Percentiles rank a stretch among this genome's conserved stretches.
phyloP scores from a whole-genome alignment of 2,113 vertebrate species.

The Anoura caudifer region DNA sequence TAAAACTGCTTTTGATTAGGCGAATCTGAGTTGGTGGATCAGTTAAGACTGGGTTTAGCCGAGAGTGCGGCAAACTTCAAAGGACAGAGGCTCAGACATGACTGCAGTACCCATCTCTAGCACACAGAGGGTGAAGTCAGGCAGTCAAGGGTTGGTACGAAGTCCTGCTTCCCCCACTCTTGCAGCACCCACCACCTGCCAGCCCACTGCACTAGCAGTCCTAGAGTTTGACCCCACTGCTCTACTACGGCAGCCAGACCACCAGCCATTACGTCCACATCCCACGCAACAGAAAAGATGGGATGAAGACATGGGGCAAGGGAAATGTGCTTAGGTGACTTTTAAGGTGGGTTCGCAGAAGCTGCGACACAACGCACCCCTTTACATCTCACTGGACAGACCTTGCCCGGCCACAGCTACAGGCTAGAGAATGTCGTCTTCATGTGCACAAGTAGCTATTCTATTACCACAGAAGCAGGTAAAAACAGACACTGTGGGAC shows the following conservation, averaged over 20 bases:
- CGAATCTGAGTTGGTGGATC: background rate
- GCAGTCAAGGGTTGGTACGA: background rate
- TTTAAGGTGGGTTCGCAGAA: background rate
- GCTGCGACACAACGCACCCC: background rate
- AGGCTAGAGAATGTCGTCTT: background rate
- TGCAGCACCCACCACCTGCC: background rate
- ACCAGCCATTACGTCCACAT: background rate
- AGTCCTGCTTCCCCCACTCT: background rate
- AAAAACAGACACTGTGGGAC: background rate
- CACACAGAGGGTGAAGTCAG: background rate
- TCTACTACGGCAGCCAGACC: background rate
- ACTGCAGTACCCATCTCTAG: background rate
- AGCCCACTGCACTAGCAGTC: background rate
- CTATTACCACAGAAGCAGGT: background rate
- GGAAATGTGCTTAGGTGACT: background rate
- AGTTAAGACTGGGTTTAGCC: background rate
- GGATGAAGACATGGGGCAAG: background rate
- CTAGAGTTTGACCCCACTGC: rapidly evolving
- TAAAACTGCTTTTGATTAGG: background rate
- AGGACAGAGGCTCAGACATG: background rate
- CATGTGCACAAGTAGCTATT: background rate
- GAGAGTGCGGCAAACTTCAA: background rate
- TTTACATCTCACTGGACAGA: background rate
- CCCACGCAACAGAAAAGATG: background rate
- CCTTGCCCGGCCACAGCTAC: background rate